Base-by-base conservation (phyloP, 2,888 invertebrate genomes). In the Meghimatium bilineatum region DNA sequence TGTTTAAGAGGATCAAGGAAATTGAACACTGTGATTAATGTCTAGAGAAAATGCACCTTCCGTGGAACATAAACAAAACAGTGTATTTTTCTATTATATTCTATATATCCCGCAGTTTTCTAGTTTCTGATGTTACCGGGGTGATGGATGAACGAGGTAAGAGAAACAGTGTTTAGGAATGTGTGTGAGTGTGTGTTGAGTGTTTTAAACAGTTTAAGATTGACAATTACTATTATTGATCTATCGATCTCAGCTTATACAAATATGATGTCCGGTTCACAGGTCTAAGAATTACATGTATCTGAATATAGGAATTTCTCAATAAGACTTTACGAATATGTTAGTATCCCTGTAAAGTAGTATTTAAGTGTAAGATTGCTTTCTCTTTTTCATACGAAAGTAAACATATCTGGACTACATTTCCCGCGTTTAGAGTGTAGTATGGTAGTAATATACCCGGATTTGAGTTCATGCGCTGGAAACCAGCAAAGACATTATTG, bases 131-230 rank as follows among this genome's bases (percentile, higher is more conserved):
- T n/a, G 72, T 72, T 12, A 44, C n/a, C 12, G 44, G 44, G 12
- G 49, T 44, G n/a, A 72, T 72, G 72, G 49, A 72, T n/a, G 44
- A 72, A 29, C 44, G n/a, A 38, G 72, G 72, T 72, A 72, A 72
- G 72, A 26, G 17, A 12, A 1, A 1, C 10, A 26, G 69, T 26
- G 69, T 71, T 20, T 38, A 36, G 3, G 32, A 1, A 32, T 34
- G 67, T 66, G 66, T 66, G 66, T 29, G 66, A 5, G 56, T 69
- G 67, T 34, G 67, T 36, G 8, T 32, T 29, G 8, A 10, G 63
- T 29, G 8, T 29, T 29, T 29, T 6, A 5, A 63, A n/a, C 29
- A 2, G 23, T n/a, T 5, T 29, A 3, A 5, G 8, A 63, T n/a
- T 8, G 44, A 66, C 32, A 66, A 66, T 66, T 66, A 12, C 32